Percentiles rank a stretch among this genome's conserved stretches.
Evolutionary conservation across 2,113 vertebrate species (phyloP).

Genomic region (Saguinus imperator): DNA sequence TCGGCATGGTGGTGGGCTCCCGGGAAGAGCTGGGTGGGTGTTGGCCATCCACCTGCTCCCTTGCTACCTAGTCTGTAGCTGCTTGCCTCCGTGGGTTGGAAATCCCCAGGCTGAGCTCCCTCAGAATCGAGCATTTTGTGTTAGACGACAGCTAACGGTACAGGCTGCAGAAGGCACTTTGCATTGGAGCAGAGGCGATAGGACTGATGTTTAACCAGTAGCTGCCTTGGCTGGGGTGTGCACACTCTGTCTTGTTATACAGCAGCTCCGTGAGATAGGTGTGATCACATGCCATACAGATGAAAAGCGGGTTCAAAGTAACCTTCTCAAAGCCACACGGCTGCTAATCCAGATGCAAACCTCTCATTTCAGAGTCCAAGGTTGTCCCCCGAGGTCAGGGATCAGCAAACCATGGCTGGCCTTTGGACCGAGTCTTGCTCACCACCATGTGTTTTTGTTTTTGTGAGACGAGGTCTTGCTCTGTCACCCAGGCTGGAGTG

Average conservation of each 20-base stretch:
- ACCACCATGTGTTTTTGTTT: too few relatives aligned
- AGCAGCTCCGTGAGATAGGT: background rate
- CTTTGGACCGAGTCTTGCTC: background rate
- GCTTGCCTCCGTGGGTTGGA: background rate
- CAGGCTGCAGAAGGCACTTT: background rate
- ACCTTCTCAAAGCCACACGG: background rate
- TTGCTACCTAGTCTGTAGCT: background rate
- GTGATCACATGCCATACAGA: background rate
- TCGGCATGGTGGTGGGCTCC: background rate
- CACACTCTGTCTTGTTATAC: accelerated
- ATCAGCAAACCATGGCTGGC: background rate
- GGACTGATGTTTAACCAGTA: background rate
- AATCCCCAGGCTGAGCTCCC: background rate
- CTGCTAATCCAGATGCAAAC: background rate
- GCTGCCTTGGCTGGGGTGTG: background rate
- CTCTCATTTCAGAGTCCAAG: background rate
- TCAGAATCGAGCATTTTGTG: background rate
- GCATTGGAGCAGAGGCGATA: accelerated
- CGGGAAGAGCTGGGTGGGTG: background rate
- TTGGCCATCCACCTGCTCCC: background rate
- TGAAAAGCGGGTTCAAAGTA: too few relatives aligned
- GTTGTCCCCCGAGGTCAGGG: background rate
- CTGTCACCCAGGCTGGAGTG: too few relatives aligned
- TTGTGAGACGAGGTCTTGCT: too few relatives aligned
- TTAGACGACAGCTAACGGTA: background rate